These are phyloP conservation scores for Lepidothrix coronata DNA, from an alignment of 2,113 vertebrate genomes.

Conservation along the genomic window DNA sequence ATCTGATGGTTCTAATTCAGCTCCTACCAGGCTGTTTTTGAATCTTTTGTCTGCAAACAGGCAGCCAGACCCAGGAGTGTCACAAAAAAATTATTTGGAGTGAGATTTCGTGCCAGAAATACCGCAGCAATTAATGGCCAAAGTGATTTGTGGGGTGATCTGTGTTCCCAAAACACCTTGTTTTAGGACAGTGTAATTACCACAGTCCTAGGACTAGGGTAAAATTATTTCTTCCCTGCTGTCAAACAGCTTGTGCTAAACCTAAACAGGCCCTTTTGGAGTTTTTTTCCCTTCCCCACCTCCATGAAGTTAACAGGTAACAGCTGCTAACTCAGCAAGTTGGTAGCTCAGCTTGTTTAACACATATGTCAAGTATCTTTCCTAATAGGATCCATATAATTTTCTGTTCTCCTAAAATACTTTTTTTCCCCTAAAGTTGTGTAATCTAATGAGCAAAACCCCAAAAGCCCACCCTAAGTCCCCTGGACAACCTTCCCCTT, in stretches of 20 bases:
- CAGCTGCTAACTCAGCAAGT: conserved; percentile 18
- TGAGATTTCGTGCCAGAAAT: not conserved
- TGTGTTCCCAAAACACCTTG: not conserved
- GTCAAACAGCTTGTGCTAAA: not conserved
- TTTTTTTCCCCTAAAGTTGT: not conserved
- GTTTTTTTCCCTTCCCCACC: not conserved
- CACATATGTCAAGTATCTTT: not conserved
- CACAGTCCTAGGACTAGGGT: not conserved
- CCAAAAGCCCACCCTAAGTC: not conserved
- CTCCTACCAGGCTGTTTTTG: not conserved
- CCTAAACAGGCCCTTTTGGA: not conserved
- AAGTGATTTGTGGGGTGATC: not conserved
- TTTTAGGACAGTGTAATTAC: not conserved
- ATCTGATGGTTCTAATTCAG: not conserved
- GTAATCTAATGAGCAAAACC: not conserved
- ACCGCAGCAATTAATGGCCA: not conserved
- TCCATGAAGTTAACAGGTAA: not conserved
- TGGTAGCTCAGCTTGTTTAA: not conserved
- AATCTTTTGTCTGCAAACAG: not conserved
- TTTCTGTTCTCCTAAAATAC: not conserved
- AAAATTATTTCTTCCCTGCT: not conserved
- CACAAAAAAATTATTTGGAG: not conserved
- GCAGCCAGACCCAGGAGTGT: not conserved
- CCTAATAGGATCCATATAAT: not conserved
- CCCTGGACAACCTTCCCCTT: not conserved